Evolutionary conservation across 1,140 invertebrate genomes (phyloP).

Genomic region (Brachionus angularis): DNA sequence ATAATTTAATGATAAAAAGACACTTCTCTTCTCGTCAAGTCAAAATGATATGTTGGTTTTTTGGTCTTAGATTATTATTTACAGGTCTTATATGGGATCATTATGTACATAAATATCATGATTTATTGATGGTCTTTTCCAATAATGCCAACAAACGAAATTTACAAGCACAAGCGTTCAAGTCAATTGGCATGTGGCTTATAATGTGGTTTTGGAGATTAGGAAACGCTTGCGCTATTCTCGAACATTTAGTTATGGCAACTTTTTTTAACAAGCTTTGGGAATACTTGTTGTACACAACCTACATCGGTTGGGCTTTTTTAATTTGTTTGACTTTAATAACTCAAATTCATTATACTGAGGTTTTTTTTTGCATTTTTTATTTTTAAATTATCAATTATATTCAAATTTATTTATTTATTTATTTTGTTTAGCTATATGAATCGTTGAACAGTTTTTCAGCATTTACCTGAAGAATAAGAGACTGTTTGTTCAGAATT

Average conservation of each 20-base stretch:
- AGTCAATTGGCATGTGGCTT: constrained; percentile 14
- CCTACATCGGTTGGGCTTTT: constrained; percentile 18
- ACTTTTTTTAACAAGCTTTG: constrained; percentile 22
- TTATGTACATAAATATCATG: constrained; percentile 36
- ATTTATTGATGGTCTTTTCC: constrained; percentile 31
- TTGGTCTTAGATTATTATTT: constrained; percentile 15
- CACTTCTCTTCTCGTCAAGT: background rate
- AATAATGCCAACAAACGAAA: background rate
- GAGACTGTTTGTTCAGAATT: too few relatives aligned
- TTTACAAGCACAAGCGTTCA: constrained; percentile 2
- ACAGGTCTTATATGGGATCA: constrained; percentile 28
- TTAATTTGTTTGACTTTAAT: background rate
- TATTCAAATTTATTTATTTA: too few relatives aligned
- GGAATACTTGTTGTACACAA: constrained; percentile 19
- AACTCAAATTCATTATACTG: constrained; percentile 17
- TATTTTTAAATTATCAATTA: too few relatives aligned
- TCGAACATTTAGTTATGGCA: background rate
- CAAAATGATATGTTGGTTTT: background rate
- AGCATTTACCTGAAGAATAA: constrained; percentile 6
- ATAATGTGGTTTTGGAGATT: constrained; percentile 37
- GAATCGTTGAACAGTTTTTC: background rate
- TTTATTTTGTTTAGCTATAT: too few relatives aligned
- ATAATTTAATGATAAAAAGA: background rate
- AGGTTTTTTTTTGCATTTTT: too few relatives aligned
- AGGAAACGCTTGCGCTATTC: constrained; percentile 20